phyloP scores from a whole-genome alignment of 1,140 invertebrate species.

The Drosophila subobscura region DNA sequence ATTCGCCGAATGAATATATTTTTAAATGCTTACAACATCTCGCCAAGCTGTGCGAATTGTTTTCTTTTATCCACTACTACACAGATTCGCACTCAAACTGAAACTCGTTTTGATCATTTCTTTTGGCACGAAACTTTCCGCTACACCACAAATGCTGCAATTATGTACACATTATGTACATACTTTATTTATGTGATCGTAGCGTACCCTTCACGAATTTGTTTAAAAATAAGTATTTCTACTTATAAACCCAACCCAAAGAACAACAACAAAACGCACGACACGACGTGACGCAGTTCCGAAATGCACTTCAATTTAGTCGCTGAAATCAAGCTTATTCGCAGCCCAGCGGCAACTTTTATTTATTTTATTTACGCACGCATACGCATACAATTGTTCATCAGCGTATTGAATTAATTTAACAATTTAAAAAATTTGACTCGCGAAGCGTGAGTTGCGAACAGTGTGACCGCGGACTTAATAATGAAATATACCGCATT shows the following conservation, averaged over 20 bases:
- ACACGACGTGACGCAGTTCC: slow-evolving; percentile 36
- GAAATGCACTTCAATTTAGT: slow-evolving; percentile 28
- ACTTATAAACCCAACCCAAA: slow-evolving; percentile 24
- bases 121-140: slow-evolving; percentile 32
- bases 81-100: neutral
- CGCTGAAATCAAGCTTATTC: slow-evolving; percentile 24
- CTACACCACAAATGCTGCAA: slow-evolving; percentile 1
- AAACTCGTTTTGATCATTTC: slow-evolving; percentile 31
- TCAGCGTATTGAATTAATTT: slow-evolving; percentile 23
- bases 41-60: slow-evolving; percentile 12
- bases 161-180: neutral
- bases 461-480: slow-evolving; percentile 1
- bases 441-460: neutral
- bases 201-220: too few relatives aligned
- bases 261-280: slow-evolving; percentile 7
- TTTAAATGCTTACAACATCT: slow-evolving; percentile 44
- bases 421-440: neutral
- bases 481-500: too few relatives aligned
- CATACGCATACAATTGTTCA: slow-evolving; percentile 26
- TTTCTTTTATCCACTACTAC: slow-evolving; percentile 26
- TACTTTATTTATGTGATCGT: neutral
- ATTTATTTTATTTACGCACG: slow-evolving; percentile 32
- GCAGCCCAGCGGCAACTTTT: slow-evolving; percentile 10
- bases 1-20: slow-evolving; percentile 11
- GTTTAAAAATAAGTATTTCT: slow-evolving; percentile 29